Conservation (phyloP, 2,797 vertebrate genomes). For the Ctenopoma kingsleyae region DNA sequence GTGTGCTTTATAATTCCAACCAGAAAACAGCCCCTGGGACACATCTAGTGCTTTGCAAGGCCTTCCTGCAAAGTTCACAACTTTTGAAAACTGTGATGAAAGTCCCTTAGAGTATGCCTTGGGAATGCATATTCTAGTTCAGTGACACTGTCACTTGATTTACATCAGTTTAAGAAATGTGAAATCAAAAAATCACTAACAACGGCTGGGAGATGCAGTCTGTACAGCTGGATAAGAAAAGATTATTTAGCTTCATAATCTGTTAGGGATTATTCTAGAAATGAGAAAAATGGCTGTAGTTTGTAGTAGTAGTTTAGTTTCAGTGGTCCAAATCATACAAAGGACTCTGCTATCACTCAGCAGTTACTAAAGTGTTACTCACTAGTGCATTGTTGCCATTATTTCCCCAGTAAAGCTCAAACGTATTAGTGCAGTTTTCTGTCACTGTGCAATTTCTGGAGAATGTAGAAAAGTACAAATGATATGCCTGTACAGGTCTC, state of each 20-base stretch:
- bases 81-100: slow-evolving; percentile 37
- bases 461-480: slow-evolving; percentile 24
- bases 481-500: not conserved
- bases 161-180: slow-evolving; percentile 7
- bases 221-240: not conserved
- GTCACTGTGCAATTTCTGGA: not conserved
- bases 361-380: slow-evolving; percentile 22
- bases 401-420: slow-evolving; percentile 6
- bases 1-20: slow-evolving; percentile 61
- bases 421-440: slow-evolving; percentile 16
- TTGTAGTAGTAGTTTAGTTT: too few relatives aligned
- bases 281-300: not conserved
- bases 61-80: slow-evolving; percentile 51
- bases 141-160: slow-evolving; percentile 4
- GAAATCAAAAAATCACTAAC: not conserved
- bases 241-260: not conserved
- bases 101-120: slow-evolving; percentile 9
- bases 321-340: too few relatives aligned
- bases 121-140: slow-evolving; percentile 22
- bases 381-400: slow-evolving; percentile 6
- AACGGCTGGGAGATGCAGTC: not conserved
- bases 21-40: slow-evolving; percentile 53
- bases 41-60: slow-evolving; percentile 43
- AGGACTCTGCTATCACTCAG: slow-evolving; percentile 10
- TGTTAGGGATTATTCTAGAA: not conserved